Conservation (phyloP, 1,140 invertebrate species). For the Temnothorax curvispinosus region DNA sequence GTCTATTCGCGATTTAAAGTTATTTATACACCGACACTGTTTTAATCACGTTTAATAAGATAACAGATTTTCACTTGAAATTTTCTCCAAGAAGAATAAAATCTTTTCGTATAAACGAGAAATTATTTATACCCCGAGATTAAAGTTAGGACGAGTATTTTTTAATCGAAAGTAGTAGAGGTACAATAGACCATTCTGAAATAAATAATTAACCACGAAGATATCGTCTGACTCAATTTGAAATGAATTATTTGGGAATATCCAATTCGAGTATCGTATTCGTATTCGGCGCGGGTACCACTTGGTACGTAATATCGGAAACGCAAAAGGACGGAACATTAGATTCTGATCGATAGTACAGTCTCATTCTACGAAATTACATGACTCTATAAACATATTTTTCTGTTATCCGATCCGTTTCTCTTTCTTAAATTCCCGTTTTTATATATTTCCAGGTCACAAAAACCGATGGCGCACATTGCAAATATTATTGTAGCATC, state of each 20-base stretch:
- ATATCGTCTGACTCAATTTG: constrained; percentile 6
- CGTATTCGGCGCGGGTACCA: constrained; percentile 29
- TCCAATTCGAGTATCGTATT: constrained; percentile 10
- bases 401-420: constrained; percentile 22
- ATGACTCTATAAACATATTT: constrained; percentile 34
- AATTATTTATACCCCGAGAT: not conserved
- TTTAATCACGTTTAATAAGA: not conserved
- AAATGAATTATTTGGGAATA: constrained; percentile 21
- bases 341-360: constrained; percentile 41
- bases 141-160: not conserved
- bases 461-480: not conserved
- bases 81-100: not conserved
- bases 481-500: not conserved
- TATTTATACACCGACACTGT: not conserved
- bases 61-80: not conserved
- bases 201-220: constrained; percentile 25
- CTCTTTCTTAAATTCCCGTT: constrained; percentile 13
- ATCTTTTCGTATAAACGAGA: not conserved
- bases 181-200: not conserved
- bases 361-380: constrained; percentile 39
- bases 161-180: not conserved
- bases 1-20: not conserved
- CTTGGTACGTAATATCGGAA: constrained; percentile 58
- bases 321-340: constrained; percentile 23
- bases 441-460: not conserved